Percentiles rank a stretch among this genome's conserved stretches.
Evolutionary conservation across 2,113 vertebrate species (phyloP).

Genomic region (Oxyruncus cristatus): DNA sequence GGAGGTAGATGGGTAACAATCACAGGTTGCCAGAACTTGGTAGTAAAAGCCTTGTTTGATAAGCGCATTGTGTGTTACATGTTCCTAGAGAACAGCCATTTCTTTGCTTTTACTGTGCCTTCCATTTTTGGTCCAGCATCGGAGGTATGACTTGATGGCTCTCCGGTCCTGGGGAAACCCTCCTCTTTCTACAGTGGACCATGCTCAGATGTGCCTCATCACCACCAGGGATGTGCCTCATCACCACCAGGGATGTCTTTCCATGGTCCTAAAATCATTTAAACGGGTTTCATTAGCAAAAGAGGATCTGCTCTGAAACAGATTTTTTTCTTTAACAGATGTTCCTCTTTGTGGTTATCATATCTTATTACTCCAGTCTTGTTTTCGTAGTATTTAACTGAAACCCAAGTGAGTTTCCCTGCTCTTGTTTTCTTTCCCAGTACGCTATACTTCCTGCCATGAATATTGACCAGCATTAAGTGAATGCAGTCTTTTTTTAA

Average conservation of each 20-base stretch:
- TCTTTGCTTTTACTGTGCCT: neutral
- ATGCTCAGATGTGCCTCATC: neutral
- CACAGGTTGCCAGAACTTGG: neutral
- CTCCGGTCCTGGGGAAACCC: accelerated
- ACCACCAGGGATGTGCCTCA: neutral
- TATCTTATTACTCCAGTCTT: neutral
- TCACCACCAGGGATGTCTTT: neutral
- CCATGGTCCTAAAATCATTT: neutral
- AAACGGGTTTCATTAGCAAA: neutral
- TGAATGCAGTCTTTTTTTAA: neutral
- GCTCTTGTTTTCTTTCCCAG: neutral
- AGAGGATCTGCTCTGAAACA: neutral
- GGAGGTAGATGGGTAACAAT: neutral
- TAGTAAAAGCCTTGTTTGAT: neutral
- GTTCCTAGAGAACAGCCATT: neutral
- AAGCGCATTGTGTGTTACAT: neutral
- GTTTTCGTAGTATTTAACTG: neutral
- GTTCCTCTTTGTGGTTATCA: neutral
- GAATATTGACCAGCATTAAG: neutral
- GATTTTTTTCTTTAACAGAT: neutral
- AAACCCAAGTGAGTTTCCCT: neutral
- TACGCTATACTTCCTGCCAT: neutral
- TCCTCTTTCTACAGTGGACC: neutral
- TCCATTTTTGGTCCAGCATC: neutral
- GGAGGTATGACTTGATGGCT: neutral